phyloP scores from a whole-genome alignment of 2,113 vertebrate species.

The Arenaria interpres region DNA sequence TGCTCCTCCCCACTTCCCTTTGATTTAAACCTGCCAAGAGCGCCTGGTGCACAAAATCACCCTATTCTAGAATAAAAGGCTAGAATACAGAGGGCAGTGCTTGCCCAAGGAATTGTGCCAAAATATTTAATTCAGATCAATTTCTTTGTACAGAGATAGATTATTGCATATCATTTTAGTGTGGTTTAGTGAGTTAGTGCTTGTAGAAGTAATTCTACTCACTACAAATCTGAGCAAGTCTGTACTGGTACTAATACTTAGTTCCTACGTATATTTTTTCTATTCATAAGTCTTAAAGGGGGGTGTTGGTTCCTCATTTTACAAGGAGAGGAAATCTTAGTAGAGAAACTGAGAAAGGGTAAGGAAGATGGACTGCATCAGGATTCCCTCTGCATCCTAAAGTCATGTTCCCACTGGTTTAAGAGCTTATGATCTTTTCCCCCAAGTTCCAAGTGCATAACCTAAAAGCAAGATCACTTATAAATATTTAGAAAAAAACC shows the following conservation, averaged over 20 bases:
- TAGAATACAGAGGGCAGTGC: background rate
- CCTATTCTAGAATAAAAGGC: background rate
- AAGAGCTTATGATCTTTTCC: background rate
- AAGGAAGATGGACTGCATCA: background rate
- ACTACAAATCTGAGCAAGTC: background rate
- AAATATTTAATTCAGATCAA: background rate
- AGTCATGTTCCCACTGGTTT: background rate
- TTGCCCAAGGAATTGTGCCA: background rate
- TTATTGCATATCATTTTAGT: background rate
- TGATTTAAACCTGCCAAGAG: background rate
- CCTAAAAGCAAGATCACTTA: background rate
- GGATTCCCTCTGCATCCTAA: background rate
- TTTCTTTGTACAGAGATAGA: background rate
- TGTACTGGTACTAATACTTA: background rate
- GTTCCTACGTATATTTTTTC: background rate
- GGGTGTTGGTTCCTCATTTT: background rate
- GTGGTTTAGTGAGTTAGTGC: background rate
- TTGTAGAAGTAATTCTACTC: background rate
- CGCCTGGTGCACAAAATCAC: background rate
- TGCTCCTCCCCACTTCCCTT: background rate
- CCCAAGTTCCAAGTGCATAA: background rate
- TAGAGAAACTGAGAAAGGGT: background rate
- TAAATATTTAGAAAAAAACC: background rate
- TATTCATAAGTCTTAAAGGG: background rate
- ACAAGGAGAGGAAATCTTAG: background rate